These are phyloP conservation scores for Pachyrhynchus sulphureomaculatus DNA, from an alignment of 1,140 invertebrate species.

Conservation along the genomic window DNA sequence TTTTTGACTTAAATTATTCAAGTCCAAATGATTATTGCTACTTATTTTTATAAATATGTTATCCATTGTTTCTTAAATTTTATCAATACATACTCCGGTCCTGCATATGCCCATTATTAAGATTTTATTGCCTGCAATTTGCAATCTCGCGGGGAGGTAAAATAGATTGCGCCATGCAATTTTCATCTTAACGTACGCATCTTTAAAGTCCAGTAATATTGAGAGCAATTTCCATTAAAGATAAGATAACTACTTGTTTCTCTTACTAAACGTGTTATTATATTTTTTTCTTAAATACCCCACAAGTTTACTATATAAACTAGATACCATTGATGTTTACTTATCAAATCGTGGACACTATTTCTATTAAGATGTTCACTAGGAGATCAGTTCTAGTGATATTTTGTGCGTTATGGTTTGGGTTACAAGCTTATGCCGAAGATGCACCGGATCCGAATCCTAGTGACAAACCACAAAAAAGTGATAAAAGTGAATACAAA, in stretches of 20 bases:
- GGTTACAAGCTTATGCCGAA: conserved; percentile 21
- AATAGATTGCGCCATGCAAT: conserved; percentile 14
- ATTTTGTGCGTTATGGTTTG: conserved; percentile 7
- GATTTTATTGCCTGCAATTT: conserved; percentile 3
- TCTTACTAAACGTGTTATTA: conserved; percentile 21
- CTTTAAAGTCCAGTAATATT: background rate
- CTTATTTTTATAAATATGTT: no score
- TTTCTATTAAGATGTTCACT: conserved; percentile 25
- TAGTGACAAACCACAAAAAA: conserved; percentile 6
- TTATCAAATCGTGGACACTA: conserved; percentile 29
- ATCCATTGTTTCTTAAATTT: no score
- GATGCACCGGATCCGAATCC: conserved; percentile 10
- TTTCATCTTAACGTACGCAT: conserved; percentile 4
- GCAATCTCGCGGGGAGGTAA: conserved; percentile 14
- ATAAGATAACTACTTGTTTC: conserved; percentile 28
- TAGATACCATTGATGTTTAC: background rate
- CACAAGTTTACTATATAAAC: conserved; percentile 33
- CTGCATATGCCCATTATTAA: conserved; percentile 4
- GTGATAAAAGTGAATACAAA: conserved; percentile 46
- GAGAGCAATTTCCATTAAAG: conserved; percentile 30
- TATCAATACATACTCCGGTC: background rate
- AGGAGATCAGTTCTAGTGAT: conserved; percentile 5
- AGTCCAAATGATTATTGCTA: no score
- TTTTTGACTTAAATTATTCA: no score
- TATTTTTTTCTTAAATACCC: conserved; percentile 31